Evolutionary conservation across 2,888 invertebrate genomes (phyloP), one percentile per base, ranked within the genome.

Genomic region (Chromoteleia sp.): DNA sequence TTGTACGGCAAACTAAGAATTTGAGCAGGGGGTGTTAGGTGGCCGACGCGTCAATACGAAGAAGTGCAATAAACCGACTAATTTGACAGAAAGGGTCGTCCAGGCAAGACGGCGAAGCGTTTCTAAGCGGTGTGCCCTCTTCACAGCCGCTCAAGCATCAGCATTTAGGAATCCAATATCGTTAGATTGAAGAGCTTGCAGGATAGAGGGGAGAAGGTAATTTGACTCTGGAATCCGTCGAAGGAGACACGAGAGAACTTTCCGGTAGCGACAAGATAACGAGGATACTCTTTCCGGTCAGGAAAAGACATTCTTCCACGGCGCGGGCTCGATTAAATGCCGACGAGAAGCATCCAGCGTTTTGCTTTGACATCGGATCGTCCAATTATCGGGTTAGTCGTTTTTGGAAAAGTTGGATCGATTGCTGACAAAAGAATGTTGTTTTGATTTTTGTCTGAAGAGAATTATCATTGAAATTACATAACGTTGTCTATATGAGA

Each of bases 141-240:
- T 70, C 81, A 71, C 68, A 67, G 78, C 75, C 80, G 67, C 65
- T 81, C 81, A 80, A 83, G 84, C 85, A 83, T 85, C 87, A 86
- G 81, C 86, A 86, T 88, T 88, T 85, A 85, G 87, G 89, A 89
- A 89, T 89, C 87, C 87, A 88, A 89, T 89, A 89, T 88, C 83
- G 85, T 56, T 78, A 82, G 70, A 84, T 83, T 77, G 77, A 82
- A 84, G 85, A 83, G 84, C 77, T 71, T 33, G 67, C 59, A 67
- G 58, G 61, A 63, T 45, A 74, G 74, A 77, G 41, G 80, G 81
- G 82, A 82, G 82, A 63, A 83, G 84, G 90, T 89, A 90, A 90
- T 87, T 87, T 87, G 89, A 89, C 86, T 87, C 87, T 81, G 78
- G 84, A 86, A 86, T 86, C 82, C 82, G 81, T 82, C 78, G 74